Percentiles rank a stretch among this genome's conserved stretches.
Evolutionary conservation across 1,140 invertebrate species (phyloP).

Genomic region (Nephotettix cincticeps): DNA sequence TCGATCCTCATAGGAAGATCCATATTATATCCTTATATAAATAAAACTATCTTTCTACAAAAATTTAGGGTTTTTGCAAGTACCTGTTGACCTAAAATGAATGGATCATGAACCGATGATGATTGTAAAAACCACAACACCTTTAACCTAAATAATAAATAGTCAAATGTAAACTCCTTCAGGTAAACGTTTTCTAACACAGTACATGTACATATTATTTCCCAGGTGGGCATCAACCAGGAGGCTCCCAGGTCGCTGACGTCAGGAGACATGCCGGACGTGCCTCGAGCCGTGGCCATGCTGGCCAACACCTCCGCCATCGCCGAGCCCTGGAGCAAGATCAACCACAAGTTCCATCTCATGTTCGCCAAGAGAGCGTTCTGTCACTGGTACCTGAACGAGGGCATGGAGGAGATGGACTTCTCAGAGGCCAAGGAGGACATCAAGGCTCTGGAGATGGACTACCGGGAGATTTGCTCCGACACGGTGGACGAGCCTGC

Average conservation of each 20-base stretch:
- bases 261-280: slow-evolving; percentile 35
- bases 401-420: slow-evolving; percentile 80
- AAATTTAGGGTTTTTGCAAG: too few species aligned
- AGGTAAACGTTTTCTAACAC: too few species aligned
- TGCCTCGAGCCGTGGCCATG: slow-evolving; percentile 63
- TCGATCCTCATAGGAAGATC: too few species aligned
- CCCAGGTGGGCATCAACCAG: slow-evolving; percentile 36
- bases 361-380: slow-evolving; percentile 84
- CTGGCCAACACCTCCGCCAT: slow-evolving; percentile 81
- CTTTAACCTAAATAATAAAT: too few species aligned
- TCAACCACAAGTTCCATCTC: slow-evolving; percentile 81
- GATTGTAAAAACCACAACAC: too few species aligned
- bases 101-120: too few species aligned
- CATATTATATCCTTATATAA: too few species aligned
- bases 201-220: neutral
- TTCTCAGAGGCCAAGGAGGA: slow-evolving; percentile 67
- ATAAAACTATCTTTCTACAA: too few species aligned
- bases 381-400: slow-evolving; percentile 83
- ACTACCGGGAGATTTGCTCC: slow-evolving; percentile 56
- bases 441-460: slow-evolving; percentile 60
- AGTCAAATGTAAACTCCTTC: too few species aligned
- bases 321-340: slow-evolving; percentile 73
- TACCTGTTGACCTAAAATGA: too few species aligned
- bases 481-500: slow-evolving; percentile 37
- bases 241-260: slow-evolving; percentile 22